Evolutionary conservation across 2,797 vertebrate species (phyloP), one percentile per base, ranked within the genome.

Genomic region (Chelon labrosus): DNA sequence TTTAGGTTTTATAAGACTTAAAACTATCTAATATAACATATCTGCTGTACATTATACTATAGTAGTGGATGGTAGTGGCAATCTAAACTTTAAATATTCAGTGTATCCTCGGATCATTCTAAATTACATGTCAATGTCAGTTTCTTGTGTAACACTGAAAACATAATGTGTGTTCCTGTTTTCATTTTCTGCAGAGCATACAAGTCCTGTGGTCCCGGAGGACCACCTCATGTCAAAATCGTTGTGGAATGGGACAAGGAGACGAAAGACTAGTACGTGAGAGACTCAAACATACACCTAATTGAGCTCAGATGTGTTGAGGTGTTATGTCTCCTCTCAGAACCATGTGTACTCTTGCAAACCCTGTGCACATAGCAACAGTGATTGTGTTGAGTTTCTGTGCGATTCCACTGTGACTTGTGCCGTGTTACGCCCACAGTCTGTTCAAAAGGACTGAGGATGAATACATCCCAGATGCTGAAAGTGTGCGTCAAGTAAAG

Each of bases 241-340:
- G 97, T 99, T 35, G 97, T 99, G 14, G 98, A 99, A 81, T 99
- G 98, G 98, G 98, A 99, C 94, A 98, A 98, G 85, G 98, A 99
- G 89, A 99, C 98, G 16, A 99, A 98, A 92, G 98, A 99, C 87
- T 98, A 97, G 98, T 99, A 92, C 96, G 97, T 96, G 56, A 61
- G 7, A 75, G 42, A 38, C 13, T n/a, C 41, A 37, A 11, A 44
- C 44, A 13, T 22, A 7, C 39, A 6, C 12, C 19, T 78, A 58
- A 47, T 44, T 61, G 65, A 49, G 39, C 55, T 59, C 9, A 0
- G 42, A 72, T 58, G 55, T 75, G 53, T 27, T 50, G 57, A 51
- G 44, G 58, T 42, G 54, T 41, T 57, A n/a, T 5, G 11, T 64
- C 66, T 71, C 27, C 54, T 37, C 27, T 51, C 55, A 39, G 42